Evolutionary conservation across 2,797 vertebrate genomes (phyloP).

Genomic region (Pygocentrus nattereri): DNA sequence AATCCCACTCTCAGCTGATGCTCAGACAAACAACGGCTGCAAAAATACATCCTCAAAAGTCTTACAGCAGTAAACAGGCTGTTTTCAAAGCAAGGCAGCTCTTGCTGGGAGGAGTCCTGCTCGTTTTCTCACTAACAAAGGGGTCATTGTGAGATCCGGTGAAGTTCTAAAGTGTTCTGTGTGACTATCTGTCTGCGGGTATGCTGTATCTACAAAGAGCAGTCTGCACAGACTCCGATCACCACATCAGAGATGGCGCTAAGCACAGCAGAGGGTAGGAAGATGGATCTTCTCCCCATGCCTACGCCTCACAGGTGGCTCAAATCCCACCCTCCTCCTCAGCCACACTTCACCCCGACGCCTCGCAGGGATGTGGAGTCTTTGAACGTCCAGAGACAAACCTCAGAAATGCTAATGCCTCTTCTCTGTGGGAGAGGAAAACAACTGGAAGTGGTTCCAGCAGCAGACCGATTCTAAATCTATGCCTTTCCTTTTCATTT

Average conservation of each 20-base stretch:
- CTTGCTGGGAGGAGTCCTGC: not conserved
- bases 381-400: not conserved
- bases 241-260: not conserved
- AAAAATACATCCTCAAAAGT: not conserved
- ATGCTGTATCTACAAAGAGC: conserved; percentile 32
- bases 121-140: not conserved
- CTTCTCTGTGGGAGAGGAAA: conserved; percentile 16
- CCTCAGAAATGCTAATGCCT: conserved; percentile 33
- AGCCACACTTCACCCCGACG: not conserved
- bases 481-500: conserved; percentile 22
- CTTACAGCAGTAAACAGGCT: not conserved
- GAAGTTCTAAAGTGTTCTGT: not conserved
- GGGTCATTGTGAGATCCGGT: not conserved
- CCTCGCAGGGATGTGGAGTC: not conserved
- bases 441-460: conserved; percentile 23
- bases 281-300: conserved; percentile 8
- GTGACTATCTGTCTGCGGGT: conserved; percentile 11
- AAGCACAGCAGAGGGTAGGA: conserved; percentile 4
- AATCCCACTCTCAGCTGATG: conserved; percentile 1
- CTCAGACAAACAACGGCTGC: not conserved
- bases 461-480: conserved; percentile 22
- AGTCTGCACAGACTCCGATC: not conserved
- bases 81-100: not conserved
- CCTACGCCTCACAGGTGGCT: conserved; percentile 4
- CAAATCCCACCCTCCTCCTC: not conserved